phyloP scores from a whole-genome alignment of 1,140 invertebrate species.

The Drosophila miranda region DNA sequence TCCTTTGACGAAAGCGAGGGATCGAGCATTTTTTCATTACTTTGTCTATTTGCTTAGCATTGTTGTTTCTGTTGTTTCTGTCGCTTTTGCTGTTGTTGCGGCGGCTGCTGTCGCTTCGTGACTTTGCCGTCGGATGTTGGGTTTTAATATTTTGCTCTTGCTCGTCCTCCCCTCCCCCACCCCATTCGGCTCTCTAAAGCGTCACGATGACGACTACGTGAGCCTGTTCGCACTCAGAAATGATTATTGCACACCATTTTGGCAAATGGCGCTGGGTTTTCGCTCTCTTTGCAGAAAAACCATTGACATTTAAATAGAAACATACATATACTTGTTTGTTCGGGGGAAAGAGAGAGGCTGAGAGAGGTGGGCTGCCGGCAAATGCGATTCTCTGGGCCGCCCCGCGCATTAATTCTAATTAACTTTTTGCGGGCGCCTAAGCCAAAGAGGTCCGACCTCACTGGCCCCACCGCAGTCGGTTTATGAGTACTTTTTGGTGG shows the following conservation, averaged over 20 bases:
- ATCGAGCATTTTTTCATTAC: conserved; percentile 60
- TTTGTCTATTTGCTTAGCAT: conserved; percentile 70
- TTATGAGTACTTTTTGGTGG: conserved; percentile 62
- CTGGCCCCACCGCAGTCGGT: conserved; percentile 21
- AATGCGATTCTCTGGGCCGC: conserved; percentile 66
- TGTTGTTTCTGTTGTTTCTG: conserved; percentile 57
- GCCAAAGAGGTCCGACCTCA: conserved; percentile 31
- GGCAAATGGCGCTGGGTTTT: conserved; percentile 43
- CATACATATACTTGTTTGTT: conserved; percentile 23
- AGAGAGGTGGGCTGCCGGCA: conserved; percentile 51
- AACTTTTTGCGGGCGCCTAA: conserved; percentile 74
- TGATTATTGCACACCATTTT: conserved; percentile 73
- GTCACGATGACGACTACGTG: conserved; percentile 70
- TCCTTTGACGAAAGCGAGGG: not conserved
- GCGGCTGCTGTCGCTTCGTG: conserved; percentile 41
- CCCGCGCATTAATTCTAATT: conserved; percentile 78
- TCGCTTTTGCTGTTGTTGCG: conserved; percentile 18
- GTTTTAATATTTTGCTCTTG: conserved; percentile 71
- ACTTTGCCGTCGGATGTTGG: conserved; percentile 58
- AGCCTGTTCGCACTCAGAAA: conserved; percentile 62
- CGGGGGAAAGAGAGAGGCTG: too few species aligned
- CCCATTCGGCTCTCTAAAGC: conserved; percentile 41
- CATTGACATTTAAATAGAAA: conserved; percentile 68
- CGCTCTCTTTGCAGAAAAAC: not conserved
- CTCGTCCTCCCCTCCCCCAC: not conserved